A percentile compares a stretch with the other conserved stretches of the same genome.
These are phyloP conservation scores for Strongylocentrotus purpuratus DNA, from an alignment of 35 echinoderm and acorn worm genomes.

Conservation along the genomic window DNA sequence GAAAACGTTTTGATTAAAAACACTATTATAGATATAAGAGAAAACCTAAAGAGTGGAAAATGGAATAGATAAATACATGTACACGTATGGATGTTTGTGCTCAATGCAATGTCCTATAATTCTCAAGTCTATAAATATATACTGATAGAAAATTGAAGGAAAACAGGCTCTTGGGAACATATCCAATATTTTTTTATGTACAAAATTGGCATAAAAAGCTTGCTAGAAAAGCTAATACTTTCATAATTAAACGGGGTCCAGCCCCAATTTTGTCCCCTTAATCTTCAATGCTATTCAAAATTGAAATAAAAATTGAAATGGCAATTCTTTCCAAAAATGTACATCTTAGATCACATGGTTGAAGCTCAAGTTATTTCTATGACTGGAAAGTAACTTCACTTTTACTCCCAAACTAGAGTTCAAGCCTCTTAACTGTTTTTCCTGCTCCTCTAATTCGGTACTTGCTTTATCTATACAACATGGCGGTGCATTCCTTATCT, in stretches of 20 bases:
- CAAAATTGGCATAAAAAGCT: not conserved
- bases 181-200: not conserved
- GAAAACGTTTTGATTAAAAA: not conserved
- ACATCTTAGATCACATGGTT: not conserved
- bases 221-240: not conserved
- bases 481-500: not conserved
- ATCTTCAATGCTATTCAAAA: not conserved
- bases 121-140: conserved; percentile 4
- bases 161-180: not conserved
- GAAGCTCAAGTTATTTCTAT: not conserved
- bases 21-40: not conserved
- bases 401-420: not conserved
- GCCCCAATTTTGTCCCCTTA: not conserved
- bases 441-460: not conserved
- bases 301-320: not conserved
- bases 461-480: not conserved
- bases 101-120: not conserved
- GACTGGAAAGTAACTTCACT: too few relatives aligned
- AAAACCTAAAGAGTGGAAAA: not conserved
- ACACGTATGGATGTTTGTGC: not conserved
- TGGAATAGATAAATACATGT: not conserved
- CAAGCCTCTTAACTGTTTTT: not conserved
- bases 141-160: not conserved
- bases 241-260: not conserved
- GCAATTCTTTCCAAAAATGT: not conserved